These are phyloP conservation scores for Operophtera brumata DNA, from an alignment of 2,888 invertebrate genomes.

Conservation along the genomic window DNA sequence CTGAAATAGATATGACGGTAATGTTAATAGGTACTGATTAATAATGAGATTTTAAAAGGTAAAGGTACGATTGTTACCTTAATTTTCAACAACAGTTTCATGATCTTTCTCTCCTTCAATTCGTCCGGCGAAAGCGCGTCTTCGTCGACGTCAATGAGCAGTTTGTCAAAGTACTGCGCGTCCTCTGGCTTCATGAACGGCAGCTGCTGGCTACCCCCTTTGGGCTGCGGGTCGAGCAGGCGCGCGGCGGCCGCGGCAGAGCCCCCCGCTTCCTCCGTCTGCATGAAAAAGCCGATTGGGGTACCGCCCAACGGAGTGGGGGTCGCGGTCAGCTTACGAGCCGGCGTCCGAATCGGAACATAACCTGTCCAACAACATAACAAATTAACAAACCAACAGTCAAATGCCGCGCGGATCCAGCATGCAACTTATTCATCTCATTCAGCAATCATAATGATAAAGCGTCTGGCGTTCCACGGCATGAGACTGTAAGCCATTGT, in stretches of 20 bases:
- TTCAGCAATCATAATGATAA: constrained; percentile 44
- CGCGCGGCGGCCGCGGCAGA: constrained; percentile 90
- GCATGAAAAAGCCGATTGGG: constrained; percentile 96
- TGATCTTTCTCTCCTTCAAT: constrained; percentile 98
- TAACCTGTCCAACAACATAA: constrained; percentile 84
- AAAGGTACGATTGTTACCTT: constrained; percentile 75
- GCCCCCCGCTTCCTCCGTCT: constrained; percentile 91
- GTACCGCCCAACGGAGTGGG: constrained; percentile 98
- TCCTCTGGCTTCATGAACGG: constrained; percentile 99
- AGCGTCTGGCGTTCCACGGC: constrained; percentile 64
- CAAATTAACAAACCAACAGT: constrained; percentile 39
- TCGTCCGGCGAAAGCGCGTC: constrained; percentile 97
- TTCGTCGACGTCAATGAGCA: constrained; percentile 98
- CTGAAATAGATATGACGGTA: constrained; percentile 42
- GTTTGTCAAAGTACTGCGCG: constrained; percentile 99
- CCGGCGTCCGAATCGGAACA: constrained; percentile 97
- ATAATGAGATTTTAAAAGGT: background rate
- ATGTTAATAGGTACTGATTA: background rate
- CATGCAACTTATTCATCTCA: constrained; percentile 34
- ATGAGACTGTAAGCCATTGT: constrained; percentile 68
- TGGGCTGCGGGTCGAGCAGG: constrained; percentile 97
- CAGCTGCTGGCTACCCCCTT: constrained; percentile 89
- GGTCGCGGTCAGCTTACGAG: constrained; percentile 97
- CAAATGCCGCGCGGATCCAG: constrained; percentile 35
- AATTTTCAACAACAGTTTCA: constrained; percentile 98